Conservation (phyloP, 2,888 invertebrate species). For the Ferdinandea cuprea region DNA sequence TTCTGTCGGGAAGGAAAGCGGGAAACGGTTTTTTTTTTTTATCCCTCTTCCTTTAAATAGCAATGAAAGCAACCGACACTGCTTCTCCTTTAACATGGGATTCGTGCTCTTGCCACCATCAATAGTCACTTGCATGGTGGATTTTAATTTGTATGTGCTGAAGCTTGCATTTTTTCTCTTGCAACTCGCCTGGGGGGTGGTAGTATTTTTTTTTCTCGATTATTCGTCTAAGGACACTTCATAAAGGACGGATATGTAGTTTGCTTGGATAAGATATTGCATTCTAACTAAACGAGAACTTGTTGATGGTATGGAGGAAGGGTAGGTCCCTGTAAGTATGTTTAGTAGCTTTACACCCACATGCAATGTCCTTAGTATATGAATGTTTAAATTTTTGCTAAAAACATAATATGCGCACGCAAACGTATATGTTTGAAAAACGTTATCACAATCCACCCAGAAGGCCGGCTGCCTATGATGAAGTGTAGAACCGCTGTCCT, state of each 20-base stretch:
- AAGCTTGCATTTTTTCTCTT: slow-evolving; percentile 33
- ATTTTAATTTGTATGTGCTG: slow-evolving; percentile 15
- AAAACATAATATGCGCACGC: not conserved
- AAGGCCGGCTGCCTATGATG: slow-evolving; percentile 33
- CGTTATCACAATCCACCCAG: slow-evolving; percentile 9
- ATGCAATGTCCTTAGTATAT: too few relatives aligned
- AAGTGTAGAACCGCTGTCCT: slow-evolving; percentile 44
- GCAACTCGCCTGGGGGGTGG: slow-evolving; percentile 4
- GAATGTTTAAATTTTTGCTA: not conserved
- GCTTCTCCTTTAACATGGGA: slow-evolving; percentile 17
- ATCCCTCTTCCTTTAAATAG: slow-evolving; percentile 3
- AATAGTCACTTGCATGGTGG: slow-evolving; percentile 15
- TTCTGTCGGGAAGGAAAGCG: slow-evolving; percentile 18
- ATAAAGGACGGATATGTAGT: slow-evolving; percentile 37
- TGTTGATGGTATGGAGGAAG: not conserved
- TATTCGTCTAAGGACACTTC: slow-evolving; percentile 47
- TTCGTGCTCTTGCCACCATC: slow-evolving; percentile 32
- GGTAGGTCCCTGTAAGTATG: too few relatives aligned
- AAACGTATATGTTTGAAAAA: slow-evolving; percentile 2
- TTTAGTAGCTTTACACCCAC: too few relatives aligned
- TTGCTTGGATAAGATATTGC: slow-evolving; percentile 33
- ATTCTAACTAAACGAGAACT: not conserved
- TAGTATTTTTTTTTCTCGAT: slow-evolving; percentile 41
- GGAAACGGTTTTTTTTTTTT: slow-evolving; percentile 15
- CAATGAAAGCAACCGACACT: not conserved